Conservation (phyloP, 37 sponge, comb jelly and placozoan species). For the Haliclona indistincta region DNA sequence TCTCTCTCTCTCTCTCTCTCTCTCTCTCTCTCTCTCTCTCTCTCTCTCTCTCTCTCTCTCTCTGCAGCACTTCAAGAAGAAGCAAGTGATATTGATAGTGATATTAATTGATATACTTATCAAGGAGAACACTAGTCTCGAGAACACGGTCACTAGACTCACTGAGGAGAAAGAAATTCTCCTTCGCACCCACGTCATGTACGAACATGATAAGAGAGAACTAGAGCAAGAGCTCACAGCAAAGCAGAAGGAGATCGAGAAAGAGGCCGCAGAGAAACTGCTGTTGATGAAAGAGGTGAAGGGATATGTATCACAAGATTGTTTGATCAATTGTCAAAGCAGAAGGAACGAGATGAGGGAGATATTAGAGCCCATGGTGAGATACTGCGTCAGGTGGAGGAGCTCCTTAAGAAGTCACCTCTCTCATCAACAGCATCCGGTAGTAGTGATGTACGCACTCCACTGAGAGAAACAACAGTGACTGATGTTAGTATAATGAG, state of each 20-base stretch:
- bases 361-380: constrained; percentile 29
- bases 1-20: too few species aligned
- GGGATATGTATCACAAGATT: too few species aligned
- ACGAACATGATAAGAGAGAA: too few species aligned
- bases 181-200: constrained; percentile 48
- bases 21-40: background rate
- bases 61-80: too few species aligned
- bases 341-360: constrained; percentile 46
- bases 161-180: constrained; percentile 41
- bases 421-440: background rate
- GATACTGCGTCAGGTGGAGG: constrained; percentile 54
- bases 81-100: too few species aligned
- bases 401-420: constrained; percentile 37
- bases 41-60: background rate
- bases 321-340: constrained; percentile 50
- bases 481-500: too few species aligned
- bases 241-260: too few species aligned
- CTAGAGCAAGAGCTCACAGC: too few species aligned
- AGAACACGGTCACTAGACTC: constrained; percentile 21
- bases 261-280: too few species aligned
- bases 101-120: too few species aligned
- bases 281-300: too few species aligned
- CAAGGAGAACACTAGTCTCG: too few species aligned
- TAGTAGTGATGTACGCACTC: background rate
- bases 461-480: background rate